Base-by-base conservation (phyloP, 2,797 vertebrate species). In the Emydoidea blandingii region DNA sequence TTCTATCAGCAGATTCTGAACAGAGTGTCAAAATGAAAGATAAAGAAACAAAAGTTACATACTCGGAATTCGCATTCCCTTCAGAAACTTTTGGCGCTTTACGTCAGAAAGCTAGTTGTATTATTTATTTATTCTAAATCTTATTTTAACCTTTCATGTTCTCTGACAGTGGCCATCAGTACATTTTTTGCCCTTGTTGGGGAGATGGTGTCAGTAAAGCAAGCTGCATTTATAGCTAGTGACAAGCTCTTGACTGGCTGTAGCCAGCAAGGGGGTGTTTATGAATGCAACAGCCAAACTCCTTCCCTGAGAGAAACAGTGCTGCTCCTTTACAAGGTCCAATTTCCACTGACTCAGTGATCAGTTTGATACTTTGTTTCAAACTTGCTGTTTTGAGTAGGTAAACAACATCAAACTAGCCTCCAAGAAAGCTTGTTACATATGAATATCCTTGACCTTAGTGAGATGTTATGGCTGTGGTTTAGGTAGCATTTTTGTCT, bases 111-210 rank as follows among this genome's bases (percentile, higher is more conserved):
- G 86, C 23, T 87, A 79, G 90, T 83, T 47, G 54, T 88, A 79
- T 93, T 95, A 79, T 97, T 95, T 97, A 91, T 96, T 96, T 97
- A 62, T 87, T 92, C 94, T 91, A 84, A 81, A 93, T 96, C 94
- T 87, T 86, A 96, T 96, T 94, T 95, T 16, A 93, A 94, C 65
- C 50, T 79, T 76, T 76, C 7, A 27, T 76, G 83, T 97, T 98
- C 97, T 93, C 92, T 87, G 98, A 98, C 96, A 96, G 68, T 52
- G 93, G 53, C 86, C 95, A 96, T 97, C 97, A 95, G 92, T 88
- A 62, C 47, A 31, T 95, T 93, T 91, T 83, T 95, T 95, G 41
- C 72, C 74, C 87, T 14, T 9, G 16, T 68, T 88, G 83, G 18
- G 65, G 78, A 90, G 87, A 65, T 52, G 11, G 85, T 98, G 97